Percentiles rank a stretch among this genome's conserved stretches.
Evolutionary conservation across 1,140 invertebrate genomes (phyloP).

Genomic region (Achatina immaculata): DNA sequence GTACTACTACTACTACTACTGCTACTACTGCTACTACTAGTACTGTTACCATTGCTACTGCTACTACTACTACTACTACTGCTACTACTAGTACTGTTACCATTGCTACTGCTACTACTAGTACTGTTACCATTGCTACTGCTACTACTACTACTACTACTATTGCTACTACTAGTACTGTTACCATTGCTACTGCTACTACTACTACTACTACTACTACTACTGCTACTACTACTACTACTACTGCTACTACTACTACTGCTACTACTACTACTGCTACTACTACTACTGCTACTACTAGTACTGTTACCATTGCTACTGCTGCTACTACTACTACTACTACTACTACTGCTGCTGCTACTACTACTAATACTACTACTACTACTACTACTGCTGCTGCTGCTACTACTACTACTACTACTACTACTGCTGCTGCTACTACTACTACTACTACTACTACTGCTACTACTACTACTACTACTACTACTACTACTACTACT

Average conservation of each 20-base stretch:
- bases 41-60: not conserved
- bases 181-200: not conserved
- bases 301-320: not conserved
- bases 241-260: not conserved
- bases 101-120: not conserved
- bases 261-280: not conserved
- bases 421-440: not conserved
- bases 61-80: slow-evolving; percentile 3
- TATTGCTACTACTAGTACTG: not conserved
- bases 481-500: not conserved
- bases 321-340: not conserved
- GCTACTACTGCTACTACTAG: not conserved
- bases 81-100: not conserved
- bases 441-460: slow-evolving; percentile 2
- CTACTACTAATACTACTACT: not conserved
- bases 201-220: slow-evolving; percentile 1
- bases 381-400: not conserved
- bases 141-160: not conserved
- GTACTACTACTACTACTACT: slow-evolving; percentile 4
- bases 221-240: not conserved
- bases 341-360: not conserved
- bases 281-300: not conserved
- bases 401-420: slow-evolving; percentile 2
- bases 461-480: not conserved
- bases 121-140: not conserved